Conservation (phyloP, 2,797 vertebrate genomes). For the Antennarius maculatus region DNA sequence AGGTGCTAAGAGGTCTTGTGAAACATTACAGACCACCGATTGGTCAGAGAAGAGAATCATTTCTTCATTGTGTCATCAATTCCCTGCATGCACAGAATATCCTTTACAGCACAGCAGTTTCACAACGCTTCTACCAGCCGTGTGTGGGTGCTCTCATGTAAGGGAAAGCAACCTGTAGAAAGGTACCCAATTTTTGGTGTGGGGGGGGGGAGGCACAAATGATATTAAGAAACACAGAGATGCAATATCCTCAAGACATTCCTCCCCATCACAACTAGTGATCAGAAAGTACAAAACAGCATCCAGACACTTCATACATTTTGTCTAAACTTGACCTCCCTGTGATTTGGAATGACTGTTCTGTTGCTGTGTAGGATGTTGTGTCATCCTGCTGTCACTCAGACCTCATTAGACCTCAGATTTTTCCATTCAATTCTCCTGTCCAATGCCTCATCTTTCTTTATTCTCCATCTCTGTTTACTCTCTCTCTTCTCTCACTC, state of each 20-base stretch:
- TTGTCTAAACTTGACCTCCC: constrained; percentile 15
- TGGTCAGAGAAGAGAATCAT: too few relatives aligned
- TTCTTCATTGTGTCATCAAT: too few relatives aligned
- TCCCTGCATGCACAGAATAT: too few relatives aligned
- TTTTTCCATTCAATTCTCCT: constrained; percentile 26
- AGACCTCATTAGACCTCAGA: constrained; percentile 52
- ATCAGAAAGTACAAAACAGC: neutral
- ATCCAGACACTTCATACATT: neutral
- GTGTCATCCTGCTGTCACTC: constrained; percentile 83
- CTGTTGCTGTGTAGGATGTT: constrained; percentile 28
- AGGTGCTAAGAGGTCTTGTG: too few relatives aligned
- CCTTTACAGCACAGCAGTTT: too few relatives aligned
- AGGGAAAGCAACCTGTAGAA: too few relatives aligned
- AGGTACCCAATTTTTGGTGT: too few relatives aligned
- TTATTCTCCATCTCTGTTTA: constrained; percentile 62
- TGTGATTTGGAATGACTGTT: constrained; percentile 14
- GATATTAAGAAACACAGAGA: neutral
- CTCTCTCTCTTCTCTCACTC: constrained; percentile 58
- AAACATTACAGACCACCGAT: too few relatives aligned
- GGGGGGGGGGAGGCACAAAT: too few relatives aligned
- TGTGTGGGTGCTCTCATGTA: too few relatives aligned
- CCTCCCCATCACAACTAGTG: neutral
- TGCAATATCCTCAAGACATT: neutral
- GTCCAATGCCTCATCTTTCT: constrained; percentile 37
- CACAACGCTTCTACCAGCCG: too few relatives aligned